Evolutionary conservation across 2,113 vertebrate species (phyloP), one percentile per base, ranked within the genome.

Genomic region (Forbesichthys agassizii): DNA sequence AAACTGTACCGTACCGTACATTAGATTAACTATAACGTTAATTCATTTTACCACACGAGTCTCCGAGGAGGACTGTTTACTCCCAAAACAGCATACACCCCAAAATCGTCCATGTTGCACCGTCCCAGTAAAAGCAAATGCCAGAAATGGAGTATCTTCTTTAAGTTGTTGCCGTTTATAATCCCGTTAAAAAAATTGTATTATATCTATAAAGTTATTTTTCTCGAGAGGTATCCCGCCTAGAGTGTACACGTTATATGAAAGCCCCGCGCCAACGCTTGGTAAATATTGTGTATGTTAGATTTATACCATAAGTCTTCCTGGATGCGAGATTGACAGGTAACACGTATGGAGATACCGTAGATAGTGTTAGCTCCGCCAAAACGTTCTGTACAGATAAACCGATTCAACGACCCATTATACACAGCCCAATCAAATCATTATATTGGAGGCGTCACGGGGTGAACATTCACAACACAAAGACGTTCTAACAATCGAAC

Each of bases 31-130:
- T 46, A n/a, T n/a, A 55, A 14, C 20, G 13, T 42, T 27, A 7
- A 47, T 48, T 4, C 1, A 5, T 60, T 58, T 71, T 85, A 93
- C 92, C 89, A 80, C n/a, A 89, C 61, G 14, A 93, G 74, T 59
- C 59, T 73, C 18, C 85, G 90, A n/a, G 92, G 91, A 9, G 88
- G 84, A 0, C 83, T 77, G 2, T 91, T 73, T 27, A 88, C 14
- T 64, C 91, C 92, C 20, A 92, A 91, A 61, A 88, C 69, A 0
- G 75, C 91, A 68, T 87, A 93, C 66, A 93, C 64, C 9, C 82
- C 87, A 13, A 93, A 92, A 3, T 88, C 88, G 0, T 86, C 90
- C 91, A 92, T 92, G 14, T 61, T 59, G 3, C n/a, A 11, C 13
- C 33, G 49, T 11, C 14, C 18, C 20, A 20, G 1, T 10, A 67